Base-by-base conservation (phyloP, 1,140 invertebrate genomes). In the Arctopsyche grandis region DNA sequence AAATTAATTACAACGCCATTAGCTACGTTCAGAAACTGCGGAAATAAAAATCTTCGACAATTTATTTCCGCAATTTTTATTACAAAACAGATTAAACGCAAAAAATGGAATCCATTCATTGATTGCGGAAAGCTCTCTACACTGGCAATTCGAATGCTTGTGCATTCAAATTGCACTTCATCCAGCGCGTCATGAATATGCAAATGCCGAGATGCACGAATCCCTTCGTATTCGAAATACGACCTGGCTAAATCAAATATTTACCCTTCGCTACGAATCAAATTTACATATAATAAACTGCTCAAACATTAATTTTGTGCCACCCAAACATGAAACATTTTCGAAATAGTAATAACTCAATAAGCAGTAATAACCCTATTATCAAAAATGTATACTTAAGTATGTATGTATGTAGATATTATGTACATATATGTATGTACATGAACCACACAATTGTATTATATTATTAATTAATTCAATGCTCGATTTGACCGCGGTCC, bases 171-270 rank as follows among this genome's bases (percentile, higher is more conserved):
- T 16, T 71, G 69, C 69, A 19, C 21, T 38, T 29, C 44, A 71
- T 19, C 43, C 19, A 71, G 46, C 69, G 21, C 38, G 1, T 22
- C 69, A 71, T 71, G 69, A 71, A 71, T 71, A 71, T 71, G 69
- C 43, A 46, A 48, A 48, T 19, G n/a, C 43, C 9, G 3, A 1
- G 29, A 38, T 66, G 63, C 63, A 66, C 63, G 26, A 66, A 66
- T 66, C 63, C 63, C 24, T 60, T 1, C 14, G 16, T 19, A 60
- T 21, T 10, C 56, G 19, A 60, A 60, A 60, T 16, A 21, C 16
- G 14, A 3, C 16, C 48, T 38, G 29, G 29, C 48, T 1, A 52
- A 52, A 52, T 60, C 56, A 21, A 60, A 60, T 21, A 60, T 21
- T 38, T 38, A 38, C 7, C 9, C 1, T 19, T 60, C n/a, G 21